Evolutionary conservation across 2,113 vertebrate genomes (phyloP), one percentile per base, ranked within the genome.

Genomic region (Pangasianodon gigas): DNA sequence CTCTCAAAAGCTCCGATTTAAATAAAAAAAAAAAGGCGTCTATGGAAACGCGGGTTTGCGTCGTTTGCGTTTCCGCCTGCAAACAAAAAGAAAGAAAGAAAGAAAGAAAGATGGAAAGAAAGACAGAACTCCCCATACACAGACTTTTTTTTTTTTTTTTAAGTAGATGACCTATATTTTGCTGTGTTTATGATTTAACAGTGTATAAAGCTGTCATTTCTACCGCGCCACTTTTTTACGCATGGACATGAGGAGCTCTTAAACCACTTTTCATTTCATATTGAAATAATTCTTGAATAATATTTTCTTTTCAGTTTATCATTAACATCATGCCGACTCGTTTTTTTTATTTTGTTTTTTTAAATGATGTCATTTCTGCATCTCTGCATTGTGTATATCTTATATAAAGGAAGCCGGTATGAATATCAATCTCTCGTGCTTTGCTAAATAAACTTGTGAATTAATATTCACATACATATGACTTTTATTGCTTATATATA

Each of bases 201-300:
- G 52, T 77, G 62, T 87, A n/a, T 52, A 58, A 75, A 58, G 32
- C 71, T 37, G 46, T 16, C 65, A 26, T 82, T 82, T 37, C 3
- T 19, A 10, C 52, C n/a, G 80, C 80, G 37, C 56, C 80, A 9
- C 62, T 69, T 85, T 97, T 96, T 96, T 96, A 96, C 96, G 97
- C 97, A 97, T 97, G 97, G 69, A 79, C 77, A 21, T 29, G n/a
- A 4, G n/a, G 80, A 56, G 52, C 51, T 56, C 80, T 82, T 52
- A 52, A 81, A 81, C 46, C 75, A 51, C 79, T 91, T 87, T 81
- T 92, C 89, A 91, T 92, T 92, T 92, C 92, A 91, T 92, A 92
- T 89, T 92, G 92, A 92, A 92, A 91, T 91, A 92, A 90, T 32
- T 74, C 80, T 44, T 83, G 29, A 89, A 48, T 85, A 67, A 85